phyloP scores from a whole-genome alignment of 53 echinoderm and acorn worm species.

The Antedon mediterranea region DNA sequence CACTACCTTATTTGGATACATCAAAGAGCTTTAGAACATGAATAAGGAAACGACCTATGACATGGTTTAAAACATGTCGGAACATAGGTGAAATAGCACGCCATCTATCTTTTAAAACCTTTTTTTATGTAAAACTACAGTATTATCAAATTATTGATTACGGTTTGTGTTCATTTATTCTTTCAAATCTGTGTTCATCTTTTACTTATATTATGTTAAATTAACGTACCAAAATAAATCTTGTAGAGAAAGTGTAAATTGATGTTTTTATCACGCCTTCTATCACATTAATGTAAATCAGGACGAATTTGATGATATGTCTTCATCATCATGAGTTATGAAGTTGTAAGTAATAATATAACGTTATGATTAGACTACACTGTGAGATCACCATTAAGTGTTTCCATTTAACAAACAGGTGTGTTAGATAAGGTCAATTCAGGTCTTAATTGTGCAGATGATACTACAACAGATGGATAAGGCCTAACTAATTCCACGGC shows the following conservation, averaged over 20 bases:
- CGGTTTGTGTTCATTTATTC: no score
- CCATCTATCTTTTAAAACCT: no score
- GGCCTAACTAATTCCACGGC: not conserved
- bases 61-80: no score
- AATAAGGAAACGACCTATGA: no score
- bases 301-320: not conserved
- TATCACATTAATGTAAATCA: not conserved
- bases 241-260: not conserved
- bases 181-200: no score
- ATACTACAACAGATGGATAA: not conserved
- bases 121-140: no score
- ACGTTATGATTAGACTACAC: not conserved
- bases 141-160: no score
- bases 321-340: not conserved
- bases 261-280: not conserved
- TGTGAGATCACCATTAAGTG: not conserved
- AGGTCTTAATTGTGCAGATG: not conserved
- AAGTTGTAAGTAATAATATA: not conserved
- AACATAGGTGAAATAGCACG: no score
- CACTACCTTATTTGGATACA: no score
- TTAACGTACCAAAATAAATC: no score
- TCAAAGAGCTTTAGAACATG: no score
- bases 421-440: not conserved
- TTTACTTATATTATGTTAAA: no score
- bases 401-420: not conserved